Conservation (phyloP, 1,140 invertebrate species). For the Euura lappo region DNA sequence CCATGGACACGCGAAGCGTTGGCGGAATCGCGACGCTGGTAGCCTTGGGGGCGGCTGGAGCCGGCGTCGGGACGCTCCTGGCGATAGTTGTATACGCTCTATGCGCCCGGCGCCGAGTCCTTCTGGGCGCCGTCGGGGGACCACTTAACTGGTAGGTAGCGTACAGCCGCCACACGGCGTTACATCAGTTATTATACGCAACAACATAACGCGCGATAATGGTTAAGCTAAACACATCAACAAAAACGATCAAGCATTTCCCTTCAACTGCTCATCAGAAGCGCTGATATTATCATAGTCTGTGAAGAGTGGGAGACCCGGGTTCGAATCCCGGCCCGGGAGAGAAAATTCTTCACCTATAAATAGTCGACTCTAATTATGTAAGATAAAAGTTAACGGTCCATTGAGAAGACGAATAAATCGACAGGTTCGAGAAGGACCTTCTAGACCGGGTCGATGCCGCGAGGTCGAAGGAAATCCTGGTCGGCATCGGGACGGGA, state of each 20-base stretch:
- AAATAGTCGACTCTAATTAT: neutral
- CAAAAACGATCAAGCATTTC: too few species aligned
- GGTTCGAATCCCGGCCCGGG: too few species aligned
- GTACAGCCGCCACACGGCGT: neutral
- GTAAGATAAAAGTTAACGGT: neutral
- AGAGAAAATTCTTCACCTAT: neutral
- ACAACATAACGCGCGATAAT: too few species aligned
- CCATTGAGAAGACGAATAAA: neutral
- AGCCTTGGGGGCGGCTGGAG: slow-evolving; percentile 43
- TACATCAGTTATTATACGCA: neutral
- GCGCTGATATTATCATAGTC: too few species aligned
- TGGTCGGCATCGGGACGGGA: slow-evolving; percentile 28
- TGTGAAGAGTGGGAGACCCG: too few species aligned
- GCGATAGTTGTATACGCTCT: slow-evolving; percentile 45
- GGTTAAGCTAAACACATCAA: too few species aligned
- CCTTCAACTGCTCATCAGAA: too few species aligned
- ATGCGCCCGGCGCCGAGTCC: slow-evolving; percentile 37
- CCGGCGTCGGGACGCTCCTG: slow-evolving; percentile 46
- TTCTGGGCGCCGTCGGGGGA: slow-evolving; percentile 31
- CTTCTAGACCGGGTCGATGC: slow-evolving; percentile 45
- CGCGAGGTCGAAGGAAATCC: slow-evolving; percentile 34
- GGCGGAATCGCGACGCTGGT: slow-evolving; percentile 34
- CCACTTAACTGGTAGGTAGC: slow-evolving; percentile 44
- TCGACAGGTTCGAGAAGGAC: slow-evolving; percentile 46
- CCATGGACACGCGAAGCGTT: slow-evolving; percentile 40